Evolutionary conservation across 1,140 invertebrate genomes (phyloP).

Genomic region (Spodoptera litura): DNA sequence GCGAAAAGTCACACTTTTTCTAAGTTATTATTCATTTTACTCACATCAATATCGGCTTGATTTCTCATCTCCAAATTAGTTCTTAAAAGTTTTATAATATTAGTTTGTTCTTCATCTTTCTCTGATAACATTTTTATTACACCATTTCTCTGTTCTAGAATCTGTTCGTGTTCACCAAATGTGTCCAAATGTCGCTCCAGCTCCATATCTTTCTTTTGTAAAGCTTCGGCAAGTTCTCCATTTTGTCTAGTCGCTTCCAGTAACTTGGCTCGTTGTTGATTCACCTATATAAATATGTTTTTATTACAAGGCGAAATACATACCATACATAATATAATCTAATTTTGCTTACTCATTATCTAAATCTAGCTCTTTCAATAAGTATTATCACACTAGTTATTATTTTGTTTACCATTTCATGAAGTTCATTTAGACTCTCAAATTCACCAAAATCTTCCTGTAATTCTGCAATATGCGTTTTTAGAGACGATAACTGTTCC

Average conservation of each 20-base stretch:
- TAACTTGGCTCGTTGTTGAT: slow-evolving; percentile 65
- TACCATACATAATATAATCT: slow-evolving; percentile 3
- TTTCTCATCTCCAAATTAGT: slow-evolving; percentile 67
- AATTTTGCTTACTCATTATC: not conserved
- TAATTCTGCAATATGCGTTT: slow-evolving; percentile 66
- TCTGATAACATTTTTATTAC: slow-evolving; percentile 68
- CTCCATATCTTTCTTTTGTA: slow-evolving; percentile 67
- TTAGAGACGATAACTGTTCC: slow-evolving; percentile 66
- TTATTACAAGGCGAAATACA: not conserved
- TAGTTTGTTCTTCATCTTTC: slow-evolving; percentile 73
- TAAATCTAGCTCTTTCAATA: not conserved
- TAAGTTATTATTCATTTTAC: slow-evolving; percentile 9
- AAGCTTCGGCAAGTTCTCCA: slow-evolving; percentile 59
- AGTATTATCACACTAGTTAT: not conserved
- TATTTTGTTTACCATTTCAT: slow-evolving; percentile 63
- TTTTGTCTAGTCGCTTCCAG: slow-evolving; percentile 62
- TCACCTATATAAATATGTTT: slow-evolving; percentile 55
- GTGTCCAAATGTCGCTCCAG: slow-evolving; percentile 58
- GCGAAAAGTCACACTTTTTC: not conserved
- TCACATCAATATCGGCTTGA: slow-evolving; percentile 64
- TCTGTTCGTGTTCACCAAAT: slow-evolving; percentile 58
- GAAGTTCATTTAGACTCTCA: slow-evolving; percentile 65
- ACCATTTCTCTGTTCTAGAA: slow-evolving; percentile 64
- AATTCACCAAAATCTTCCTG: slow-evolving; percentile 72
- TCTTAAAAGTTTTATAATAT: slow-evolving; percentile 67